Percentiles rank a stretch among this genome's conserved stretches.
phyloP scores from a whole-genome alignment of 2,888 invertebrate species.

The Sminthurinus aureus region DNA sequence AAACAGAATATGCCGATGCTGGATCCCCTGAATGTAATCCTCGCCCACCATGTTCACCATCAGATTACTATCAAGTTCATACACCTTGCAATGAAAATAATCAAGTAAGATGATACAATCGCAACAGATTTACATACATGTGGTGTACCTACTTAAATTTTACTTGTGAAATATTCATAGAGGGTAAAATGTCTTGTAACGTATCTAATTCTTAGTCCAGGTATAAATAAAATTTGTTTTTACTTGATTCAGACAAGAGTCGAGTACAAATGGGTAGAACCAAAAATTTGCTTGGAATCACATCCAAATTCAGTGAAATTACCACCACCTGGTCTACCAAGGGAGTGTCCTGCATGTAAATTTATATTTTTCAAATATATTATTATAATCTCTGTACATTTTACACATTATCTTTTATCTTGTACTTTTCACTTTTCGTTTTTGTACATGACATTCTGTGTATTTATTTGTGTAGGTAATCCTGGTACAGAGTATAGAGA shows the following conservation, averaged over 20 bases:
- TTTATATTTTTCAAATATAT: slow-evolving; percentile 48
- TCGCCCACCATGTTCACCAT: slow-evolving; percentile 65
- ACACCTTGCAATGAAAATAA: slow-evolving; percentile 65
- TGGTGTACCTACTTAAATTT: not conserved
- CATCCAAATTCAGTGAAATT: slow-evolving; percentile 63
- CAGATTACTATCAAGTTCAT: slow-evolving; percentile 67
- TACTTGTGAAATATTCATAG: too few species aligned
- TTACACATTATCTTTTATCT: too few species aligned
- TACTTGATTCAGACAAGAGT: slow-evolving; percentile 62
- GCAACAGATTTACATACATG: not conserved
- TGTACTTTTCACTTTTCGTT: too few species aligned
- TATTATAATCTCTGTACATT: slow-evolving; percentile 47
- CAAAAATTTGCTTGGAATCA: slow-evolving; percentile 66
- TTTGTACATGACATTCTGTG: too few species aligned
- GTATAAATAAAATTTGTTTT: too few species aligned
- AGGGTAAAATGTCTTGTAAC: too few species aligned
- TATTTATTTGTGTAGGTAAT: slow-evolving; percentile 63
- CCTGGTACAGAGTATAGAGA: slow-evolving; percentile 66
- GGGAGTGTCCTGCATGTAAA: slow-evolving; percentile 62
- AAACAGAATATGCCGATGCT: slow-evolving; percentile 63
- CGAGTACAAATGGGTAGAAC: slow-evolving; percentile 67
- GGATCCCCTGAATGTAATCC: slow-evolving; percentile 65
- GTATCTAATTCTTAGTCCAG: too few species aligned
- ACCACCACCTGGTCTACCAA: slow-evolving; percentile 62
- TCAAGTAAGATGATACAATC: slow-evolving; percentile 60